Evolutionary conservation across 1,140 invertebrate genomes (phyloP).

Genomic region (Nebria ingens): DNA sequence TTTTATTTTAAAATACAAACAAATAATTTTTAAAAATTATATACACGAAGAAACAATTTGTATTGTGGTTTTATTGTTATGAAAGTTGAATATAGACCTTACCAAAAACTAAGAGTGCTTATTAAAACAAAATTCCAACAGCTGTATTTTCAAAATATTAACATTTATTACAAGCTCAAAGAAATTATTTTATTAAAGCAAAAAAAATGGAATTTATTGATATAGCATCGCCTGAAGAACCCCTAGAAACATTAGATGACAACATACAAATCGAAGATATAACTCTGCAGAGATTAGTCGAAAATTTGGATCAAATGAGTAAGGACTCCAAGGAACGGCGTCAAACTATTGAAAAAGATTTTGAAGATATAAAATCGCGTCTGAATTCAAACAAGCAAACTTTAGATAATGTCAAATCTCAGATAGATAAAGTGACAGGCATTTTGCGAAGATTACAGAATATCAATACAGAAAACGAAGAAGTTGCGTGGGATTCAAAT

Average conservation of each 20-base stretch:
- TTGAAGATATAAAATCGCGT: slow-evolving; percentile 9
- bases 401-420: background rate
- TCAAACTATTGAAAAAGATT: slow-evolving; percentile 6
- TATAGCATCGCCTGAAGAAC: background rate
- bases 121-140: no score
- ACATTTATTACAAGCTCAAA: no score
- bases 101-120: no score
- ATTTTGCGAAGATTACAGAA: background rate
- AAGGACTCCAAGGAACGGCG: background rate
- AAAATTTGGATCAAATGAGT: background rate
- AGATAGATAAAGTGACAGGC: background rate
- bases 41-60: no score
- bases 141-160: no score
- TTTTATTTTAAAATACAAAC: no score
- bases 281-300: background rate
- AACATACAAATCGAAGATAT: background rate
- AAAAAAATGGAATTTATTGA: background rate
- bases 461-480: background rate
- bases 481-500: background rate
- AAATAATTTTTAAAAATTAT: no score
- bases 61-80: no score
- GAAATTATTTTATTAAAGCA: no score
- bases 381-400: slow-evolving; percentile 13
- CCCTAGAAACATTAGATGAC: background rate
- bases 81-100: no score